phyloP scores from a whole-genome alignment of 2,113 vertebrate genomes.

The Strix aluco region DNA sequence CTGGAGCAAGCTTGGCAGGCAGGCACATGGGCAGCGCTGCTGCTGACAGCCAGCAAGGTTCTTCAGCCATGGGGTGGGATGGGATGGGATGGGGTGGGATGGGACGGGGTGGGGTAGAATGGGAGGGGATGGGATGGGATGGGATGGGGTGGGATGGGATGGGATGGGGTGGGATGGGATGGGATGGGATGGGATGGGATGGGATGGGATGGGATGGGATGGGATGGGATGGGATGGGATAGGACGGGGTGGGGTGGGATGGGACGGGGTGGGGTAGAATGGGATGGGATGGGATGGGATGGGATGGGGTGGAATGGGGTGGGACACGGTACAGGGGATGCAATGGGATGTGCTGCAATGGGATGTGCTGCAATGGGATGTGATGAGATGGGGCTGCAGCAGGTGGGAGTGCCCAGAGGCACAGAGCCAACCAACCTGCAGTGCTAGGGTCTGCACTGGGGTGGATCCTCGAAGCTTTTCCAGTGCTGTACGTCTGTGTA shows the following conservation, averaged over 20 bases:
- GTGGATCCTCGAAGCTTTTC: neutral
- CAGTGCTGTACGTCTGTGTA: neutral
- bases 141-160: neutral
- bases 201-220: no score
- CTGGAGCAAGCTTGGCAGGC: neutral
- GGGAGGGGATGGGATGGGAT: neutral
- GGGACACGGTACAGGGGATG: no score
- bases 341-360: neutral
- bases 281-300: no score
- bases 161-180: no score
- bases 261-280: neutral
- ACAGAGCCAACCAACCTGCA: fast-evolving
- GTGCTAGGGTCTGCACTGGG: neutral
- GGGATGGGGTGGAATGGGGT: neutral
- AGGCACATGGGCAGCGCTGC: neutral
- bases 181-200: no score
- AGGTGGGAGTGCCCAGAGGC: neutral
- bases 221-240: neutral
- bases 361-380: neutral
- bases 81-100: neutral
- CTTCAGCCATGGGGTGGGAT: neutral
- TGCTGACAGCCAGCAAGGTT: neutral
- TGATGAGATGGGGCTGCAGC: neutral
- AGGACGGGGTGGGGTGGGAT: neutral
- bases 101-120: no score